phyloP scores from a whole-genome alignment of 2,888 invertebrate species.

The Ochropleura leucogaster region DNA sequence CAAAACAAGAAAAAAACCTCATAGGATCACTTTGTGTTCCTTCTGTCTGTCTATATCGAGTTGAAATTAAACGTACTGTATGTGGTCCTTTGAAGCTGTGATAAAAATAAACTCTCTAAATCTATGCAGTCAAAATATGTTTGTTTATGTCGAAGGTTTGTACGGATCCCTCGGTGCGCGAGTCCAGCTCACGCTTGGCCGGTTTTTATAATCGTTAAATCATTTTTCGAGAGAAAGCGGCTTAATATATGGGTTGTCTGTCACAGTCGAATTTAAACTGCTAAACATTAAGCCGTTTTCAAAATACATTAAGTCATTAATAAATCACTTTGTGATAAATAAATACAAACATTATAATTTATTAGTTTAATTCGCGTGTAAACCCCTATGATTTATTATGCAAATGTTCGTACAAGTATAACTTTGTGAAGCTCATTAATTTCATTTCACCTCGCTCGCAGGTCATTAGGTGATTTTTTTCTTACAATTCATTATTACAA shows the following conservation, averaged over 20 bases:
- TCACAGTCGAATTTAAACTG: background rate
- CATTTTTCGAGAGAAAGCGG: background rate
- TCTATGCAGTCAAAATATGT: too few species aligned
- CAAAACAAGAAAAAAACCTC: too few species aligned
- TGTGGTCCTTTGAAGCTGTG: too few species aligned
- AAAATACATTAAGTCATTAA: background rate
- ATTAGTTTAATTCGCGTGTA: slow-evolving; percentile 19
- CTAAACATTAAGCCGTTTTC: background rate
- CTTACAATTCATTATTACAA: background rate
- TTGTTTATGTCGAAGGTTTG: too few species aligned
- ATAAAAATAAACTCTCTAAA: too few species aligned
- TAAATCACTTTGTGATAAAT: slow-evolving; percentile 6
- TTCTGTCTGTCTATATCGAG: too few species aligned
- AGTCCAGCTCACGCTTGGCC: too few species aligned
- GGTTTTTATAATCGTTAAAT: too few species aligned
- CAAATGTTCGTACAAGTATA: slow-evolving; percentile 17
- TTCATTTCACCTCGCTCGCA: slow-evolving; percentile 10
- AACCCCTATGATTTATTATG: slow-evolving; percentile 32
- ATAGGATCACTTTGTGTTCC: too few species aligned
- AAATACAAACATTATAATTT: slow-evolving; percentile 8
- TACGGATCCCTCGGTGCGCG: too few species aligned
- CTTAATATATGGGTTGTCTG: background rate
- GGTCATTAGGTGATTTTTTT: background rate
- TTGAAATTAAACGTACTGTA: too few species aligned
- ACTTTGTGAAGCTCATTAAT: slow-evolving; percentile 29